These are phyloP conservation scores for Nemurella pictetii DNA, from an alignment of 2,888 invertebrate species.

Conservation along the genomic window DNA sequence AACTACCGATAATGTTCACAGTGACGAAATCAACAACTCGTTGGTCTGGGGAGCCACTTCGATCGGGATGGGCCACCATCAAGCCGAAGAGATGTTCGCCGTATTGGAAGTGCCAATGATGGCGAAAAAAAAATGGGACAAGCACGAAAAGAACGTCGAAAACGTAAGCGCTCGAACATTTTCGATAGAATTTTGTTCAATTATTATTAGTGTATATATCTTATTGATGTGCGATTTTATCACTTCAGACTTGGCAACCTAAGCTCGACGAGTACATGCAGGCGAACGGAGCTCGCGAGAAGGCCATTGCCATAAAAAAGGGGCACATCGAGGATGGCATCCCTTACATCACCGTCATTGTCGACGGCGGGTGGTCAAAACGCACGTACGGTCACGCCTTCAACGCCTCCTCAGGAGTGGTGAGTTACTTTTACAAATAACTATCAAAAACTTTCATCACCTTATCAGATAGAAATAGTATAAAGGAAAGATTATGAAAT, in stretches of 20 bases:
- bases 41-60: slow-evolving; percentile 35
- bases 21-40: slow-evolving; percentile 1
- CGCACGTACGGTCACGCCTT: background rate
- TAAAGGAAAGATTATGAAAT: no score
- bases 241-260: background rate
- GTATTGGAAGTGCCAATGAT: slow-evolving; percentile 31
- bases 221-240: background rate
- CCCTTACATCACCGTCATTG: slow-evolving; percentile 7
- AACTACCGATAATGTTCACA: background rate
- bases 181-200: no score
- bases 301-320: background rate
- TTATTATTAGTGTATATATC: no score
- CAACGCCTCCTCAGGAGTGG: slow-evolving; percentile 17
- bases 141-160: slow-evolving; percentile 23
- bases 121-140: slow-evolving; percentile 14
- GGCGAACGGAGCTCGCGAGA: background rate
- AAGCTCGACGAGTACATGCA: background rate
- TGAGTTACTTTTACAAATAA: no score
- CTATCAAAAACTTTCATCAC: no score
- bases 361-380: slow-evolving; percentile 16
- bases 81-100: slow-evolving; percentile 30
- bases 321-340: background rate
- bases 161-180: background rate
- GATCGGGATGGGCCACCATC: slow-evolving; percentile 31
- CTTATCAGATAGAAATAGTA: no score